Base-by-base conservation (phyloP, 2,888 invertebrate species). In the Nomada fabriciana region DNA sequence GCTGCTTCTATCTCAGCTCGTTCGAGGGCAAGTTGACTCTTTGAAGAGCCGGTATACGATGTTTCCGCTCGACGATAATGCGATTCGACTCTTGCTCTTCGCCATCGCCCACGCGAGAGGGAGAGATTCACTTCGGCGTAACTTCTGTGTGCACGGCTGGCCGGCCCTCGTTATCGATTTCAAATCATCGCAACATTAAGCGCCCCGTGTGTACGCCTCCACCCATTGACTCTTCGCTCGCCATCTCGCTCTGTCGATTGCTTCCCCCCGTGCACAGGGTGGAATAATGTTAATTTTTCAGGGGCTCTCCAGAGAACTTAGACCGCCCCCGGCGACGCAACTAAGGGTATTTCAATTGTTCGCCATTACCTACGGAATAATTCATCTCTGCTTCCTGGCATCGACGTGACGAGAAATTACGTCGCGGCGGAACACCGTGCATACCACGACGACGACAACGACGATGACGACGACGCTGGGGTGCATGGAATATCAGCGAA, bases 321-420 rank as follows among this genome's bases (percentile, higher is more conserved):
- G 72, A 81, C 50, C 73, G 71, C 75, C 80, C 69, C 59, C 67
- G 80, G 76, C 79, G 76, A 80, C 79, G 73, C 85, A 67, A 85
- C 88, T 84, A 85, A 89, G 89, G 89, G 89, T 89, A 90, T 90
- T 89, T 88, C 88, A 89, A 89, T 92, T 90, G 89, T 89, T 86
- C 89, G 80, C 88, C 89, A 90, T 90, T 91, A 91, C 84, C 83
- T 84, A 79, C 76, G 81, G 90, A 90, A 91, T 91, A 91, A 91
- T 91, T 91, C 88, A 90, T 89, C 88, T 82, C 83, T 42, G 82
- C 83, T 86, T 87, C 87, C 86, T 89, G 89, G 82, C 87, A 86
- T 87, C 86, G 88, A 88, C 88, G 84, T 84, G 86, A 89, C 84
- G 89, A 86, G 88, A 86, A 91, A 89, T 91, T 87, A 90, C 87